Conservation (phyloP, 2,113 vertebrate genomes). For the Trichomycterus rosablanca region DNA sequence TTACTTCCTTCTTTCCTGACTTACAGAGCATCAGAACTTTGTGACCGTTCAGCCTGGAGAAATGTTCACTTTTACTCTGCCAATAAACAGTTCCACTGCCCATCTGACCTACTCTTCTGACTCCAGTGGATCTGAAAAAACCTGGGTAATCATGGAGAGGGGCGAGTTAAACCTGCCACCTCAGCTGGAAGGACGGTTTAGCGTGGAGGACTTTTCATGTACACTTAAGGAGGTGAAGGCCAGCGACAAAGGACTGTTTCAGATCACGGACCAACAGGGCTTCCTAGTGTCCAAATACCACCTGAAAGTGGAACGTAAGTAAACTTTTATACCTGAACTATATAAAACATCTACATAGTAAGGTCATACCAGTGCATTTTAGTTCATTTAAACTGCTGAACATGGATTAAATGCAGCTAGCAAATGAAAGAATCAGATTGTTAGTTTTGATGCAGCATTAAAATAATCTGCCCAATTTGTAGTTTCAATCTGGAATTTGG, state of each 20-base stretch:
- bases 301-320: constrained; percentile 55
- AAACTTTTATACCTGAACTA: no score
- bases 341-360: not conserved
- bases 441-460: no score
- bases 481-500: no score
- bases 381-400: no score
- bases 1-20: not conserved
- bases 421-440: no score
- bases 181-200: constrained; percentile 56
- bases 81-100: constrained; percentile 61
- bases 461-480: no score
- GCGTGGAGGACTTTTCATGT: constrained; percentile 54
- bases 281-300: constrained; percentile 57
- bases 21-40: constrained; percentile 59
- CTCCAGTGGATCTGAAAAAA: not conserved
- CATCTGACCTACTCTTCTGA: constrained; percentile 52
- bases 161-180: constrained; percentile 54
- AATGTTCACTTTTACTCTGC: constrained; percentile 65
- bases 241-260: constrained; percentile 58
- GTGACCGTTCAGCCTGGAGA: constrained; percentile 32
- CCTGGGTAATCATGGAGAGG: constrained; percentile 56
- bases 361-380: no score
- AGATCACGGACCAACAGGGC: constrained; percentile 56
- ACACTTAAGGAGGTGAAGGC: constrained; percentile 54
- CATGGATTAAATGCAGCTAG: no score